Base-by-base conservation (phyloP, 2,888 invertebrate species). In the Caenorhabditis imperialis region DNA sequence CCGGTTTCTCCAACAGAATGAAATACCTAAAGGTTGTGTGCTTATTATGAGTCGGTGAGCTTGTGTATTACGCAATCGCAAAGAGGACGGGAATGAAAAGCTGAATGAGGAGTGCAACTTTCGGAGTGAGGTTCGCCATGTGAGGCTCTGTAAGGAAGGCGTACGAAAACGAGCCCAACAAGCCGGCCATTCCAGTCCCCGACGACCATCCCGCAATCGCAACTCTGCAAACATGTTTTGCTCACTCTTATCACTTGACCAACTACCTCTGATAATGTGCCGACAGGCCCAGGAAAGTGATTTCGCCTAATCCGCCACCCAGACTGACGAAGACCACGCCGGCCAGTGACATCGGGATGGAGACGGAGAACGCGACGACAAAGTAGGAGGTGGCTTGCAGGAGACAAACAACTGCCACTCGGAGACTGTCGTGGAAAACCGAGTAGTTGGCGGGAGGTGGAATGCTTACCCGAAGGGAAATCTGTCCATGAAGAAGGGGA, bases 131-230 rank as follows among this genome's bases (percentile, higher is more conserved):
- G 54, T 81, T 78, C 0, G 79, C 82, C 76, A 93, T 88, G 25
- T 91, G 91, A 8, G 92, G 88, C 27, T 90, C 85, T 37, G 92
- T 91, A n/a, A 94, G 88, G 1, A 91, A 91, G 7, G 93, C 76
- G 23, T 83, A 82, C n/a, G 81, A 79, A 42, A 86, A 79, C 0
- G 84, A 77, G 0, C 84, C 94, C 79, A 93, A 91, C 53, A 94
- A 90, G 44, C 94, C 94, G 47, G 94, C 94, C 37, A 92, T 93
- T 14, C 89, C 30, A 0, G 94, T 94, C 10, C 94, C 94, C 3
- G 93, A 94, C 18, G 94, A 93, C 93, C 94, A 94, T 1, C 93
- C 92, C 1, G 93, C 93, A 18, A 94, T 91, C 0, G 92, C 92
- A 88, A 93, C 92, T 87, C 93, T 93, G 80, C 25, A 81, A 53